These are phyloP conservation scores for Anorthoa munda DNA, from an alignment of 2,888 invertebrate species.

Conservation along the genomic window DNA sequence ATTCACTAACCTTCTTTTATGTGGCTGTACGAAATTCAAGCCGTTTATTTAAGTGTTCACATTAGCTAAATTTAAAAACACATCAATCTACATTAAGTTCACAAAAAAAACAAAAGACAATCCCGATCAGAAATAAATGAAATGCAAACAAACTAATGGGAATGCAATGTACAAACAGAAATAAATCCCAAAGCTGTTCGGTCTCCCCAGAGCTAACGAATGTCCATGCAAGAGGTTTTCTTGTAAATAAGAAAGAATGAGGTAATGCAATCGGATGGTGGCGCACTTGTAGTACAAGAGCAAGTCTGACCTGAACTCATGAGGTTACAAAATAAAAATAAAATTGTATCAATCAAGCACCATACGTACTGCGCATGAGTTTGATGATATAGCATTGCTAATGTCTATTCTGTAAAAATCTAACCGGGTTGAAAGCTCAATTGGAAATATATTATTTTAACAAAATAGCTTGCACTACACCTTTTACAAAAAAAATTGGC, in stretches of 20 bases:
- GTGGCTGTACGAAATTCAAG: not conserved
- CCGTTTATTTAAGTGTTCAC: not conserved
- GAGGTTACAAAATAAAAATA: not conserved
- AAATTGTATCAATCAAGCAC: not conserved
- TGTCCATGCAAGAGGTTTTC: conserved; percentile 67
- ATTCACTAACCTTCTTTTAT: not conserved
- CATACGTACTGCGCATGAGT: no score
- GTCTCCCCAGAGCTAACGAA: conserved; percentile 61
- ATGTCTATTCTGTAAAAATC: no score
- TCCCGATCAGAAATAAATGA: conserved; percentile 45
- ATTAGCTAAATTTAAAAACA: conserved; percentile 25
- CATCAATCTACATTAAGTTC: not conserved
- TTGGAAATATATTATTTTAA: no score
- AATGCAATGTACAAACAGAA: conserved; percentile 50
- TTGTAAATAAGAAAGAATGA: conserved; percentile 75
- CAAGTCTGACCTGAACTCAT: not conserved
- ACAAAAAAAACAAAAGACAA: conserved; percentile 29
- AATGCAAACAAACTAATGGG: conserved; percentile 59
- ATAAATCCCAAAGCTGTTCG: conserved; percentile 53
- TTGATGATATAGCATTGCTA: no score
- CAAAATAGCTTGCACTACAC: no score
- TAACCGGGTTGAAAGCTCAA: no score
- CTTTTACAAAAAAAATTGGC: no score
- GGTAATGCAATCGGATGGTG: conserved; percentile 71
- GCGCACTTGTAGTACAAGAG: conserved; percentile 39